These are phyloP conservation scores for Mermis nigrescens DNA, from an alignment of 2,888 invertebrate genomes.

Conservation along the genomic window DNA sequence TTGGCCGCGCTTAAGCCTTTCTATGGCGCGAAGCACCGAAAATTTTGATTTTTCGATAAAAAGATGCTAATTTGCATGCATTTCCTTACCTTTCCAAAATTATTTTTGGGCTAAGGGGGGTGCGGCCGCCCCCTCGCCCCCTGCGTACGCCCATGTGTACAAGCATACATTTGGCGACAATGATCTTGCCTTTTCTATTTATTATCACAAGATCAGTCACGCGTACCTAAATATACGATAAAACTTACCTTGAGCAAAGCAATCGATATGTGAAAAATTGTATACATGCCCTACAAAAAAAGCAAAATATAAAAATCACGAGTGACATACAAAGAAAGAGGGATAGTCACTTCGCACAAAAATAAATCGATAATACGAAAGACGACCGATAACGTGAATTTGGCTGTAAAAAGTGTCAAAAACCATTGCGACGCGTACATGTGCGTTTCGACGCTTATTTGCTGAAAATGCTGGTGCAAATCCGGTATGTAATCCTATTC, in stretches of 20 bases:
- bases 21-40: no score
- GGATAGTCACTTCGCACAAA: conserved; percentile 41
- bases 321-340: background rate
- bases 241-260: conserved; percentile 69
- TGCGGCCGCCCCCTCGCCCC: no score
- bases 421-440: conserved; percentile 99
- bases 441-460: conserved; percentile 71
- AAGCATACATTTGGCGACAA: no score
- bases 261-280: conserved; percentile 83
- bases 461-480: conserved; percentile 37
- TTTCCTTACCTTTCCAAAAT: no score
- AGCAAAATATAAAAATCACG: conserved; percentile 3
- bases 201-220: no score
- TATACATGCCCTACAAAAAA: conserved; percentile 62
- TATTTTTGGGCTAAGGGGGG: no score
- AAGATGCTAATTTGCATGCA: no score
- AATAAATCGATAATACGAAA: conserved; percentile 94
- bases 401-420: conserved; percentile 92
- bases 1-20: no score
- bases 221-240: no score
- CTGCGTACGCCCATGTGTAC: no score
- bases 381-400: conserved; percentile 86
- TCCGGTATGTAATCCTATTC: conserved; percentile 39
- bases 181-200: no score
- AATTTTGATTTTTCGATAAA: no score